These are phyloP conservation scores for Notodonta ziczac DNA, from an alignment of 2,888 invertebrate genomes.

Conservation along the genomic window DNA sequence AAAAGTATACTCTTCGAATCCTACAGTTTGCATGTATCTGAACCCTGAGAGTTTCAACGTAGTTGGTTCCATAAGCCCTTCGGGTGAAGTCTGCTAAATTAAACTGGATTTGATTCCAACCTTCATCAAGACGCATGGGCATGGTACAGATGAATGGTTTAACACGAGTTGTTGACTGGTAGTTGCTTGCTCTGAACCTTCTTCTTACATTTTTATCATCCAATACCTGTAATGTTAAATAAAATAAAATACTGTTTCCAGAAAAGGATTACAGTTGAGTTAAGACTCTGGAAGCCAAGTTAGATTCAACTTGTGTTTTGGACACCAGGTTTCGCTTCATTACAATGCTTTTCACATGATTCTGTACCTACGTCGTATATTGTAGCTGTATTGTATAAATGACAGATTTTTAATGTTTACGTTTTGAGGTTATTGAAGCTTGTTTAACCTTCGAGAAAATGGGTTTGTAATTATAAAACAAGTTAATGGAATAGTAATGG, in stretches of 20 bases:
- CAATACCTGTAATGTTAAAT: conserved; percentile 87
- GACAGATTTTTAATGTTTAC: too few species aligned
- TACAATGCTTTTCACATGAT: too few species aligned
- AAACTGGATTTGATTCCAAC: conserved; percentile 98
- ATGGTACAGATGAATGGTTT: conserved; percentile 99
- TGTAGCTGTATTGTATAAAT: too few species aligned
- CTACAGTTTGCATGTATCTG: conserved; percentile 98
- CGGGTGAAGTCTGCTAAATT: conserved; percentile 97
- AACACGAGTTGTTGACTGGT: conserved; percentile 96
- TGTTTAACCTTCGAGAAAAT: conserved; percentile 17
- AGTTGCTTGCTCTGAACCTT: conserved; percentile 96
- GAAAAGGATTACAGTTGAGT: too few species aligned
- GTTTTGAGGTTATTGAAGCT: conserved; percentile 44
- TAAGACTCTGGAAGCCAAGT: too few species aligned
- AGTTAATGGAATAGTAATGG: too few species aligned
- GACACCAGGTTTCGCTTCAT: too few species aligned
- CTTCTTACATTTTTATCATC: conserved; percentile 97
- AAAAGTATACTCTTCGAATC: conserved; percentile 94
- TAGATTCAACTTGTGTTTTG: too few species aligned
- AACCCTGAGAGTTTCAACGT: conserved; percentile 95
- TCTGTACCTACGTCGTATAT: too few species aligned
- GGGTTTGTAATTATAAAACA: background rate
- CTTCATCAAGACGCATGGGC: conserved; percentile 97
- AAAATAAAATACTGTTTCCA: too few species aligned
- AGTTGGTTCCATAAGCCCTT: conserved; percentile 97